Base-by-base conservation (phyloP, 2,888 invertebrate species). In the Laspeyria flexula region DNA sequence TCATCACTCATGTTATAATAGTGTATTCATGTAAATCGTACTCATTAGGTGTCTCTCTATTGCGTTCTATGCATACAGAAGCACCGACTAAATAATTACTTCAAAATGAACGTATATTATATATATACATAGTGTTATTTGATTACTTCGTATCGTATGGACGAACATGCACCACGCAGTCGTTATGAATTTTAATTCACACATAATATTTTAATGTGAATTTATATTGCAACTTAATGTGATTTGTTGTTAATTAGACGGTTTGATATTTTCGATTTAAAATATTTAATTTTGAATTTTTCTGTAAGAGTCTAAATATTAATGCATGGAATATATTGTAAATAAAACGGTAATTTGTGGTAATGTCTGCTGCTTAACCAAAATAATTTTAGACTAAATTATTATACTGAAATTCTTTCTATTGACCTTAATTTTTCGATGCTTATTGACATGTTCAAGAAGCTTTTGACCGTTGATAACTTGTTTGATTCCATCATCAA, bases 21-120 rank as follows among this genome's bases (percentile, higher is more conserved):
- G 86, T 79, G 71, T 77, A 81, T 82, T 83, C 75, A 88, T 88
- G 89, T 83, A 85, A 88, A 89, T 89, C 77, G 75, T 76, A 75
- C 77, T 85, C 83, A 86, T 88, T 84, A 85, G 82, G 83, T 80
- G 82, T 84, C 73, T 77, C 31, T 80, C 68, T 75, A 76, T 79
- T 83, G 68, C 72, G 60, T 73, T 74, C 58, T 56, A 52, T 72
- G 64, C 62, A 55, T 60, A 73, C 68, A 66, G 65, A 64, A 73
- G 67, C 65, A 65, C 67, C 67, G 57, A 62, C 69, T 55, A 60
- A 69, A 66, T 77, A 76, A 73, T 75, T 76, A 71, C 44, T 60
- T 58, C 49, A 61, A 58, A 60, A 55, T 34, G 50, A 52, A 55
- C 60, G 60, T 60, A 65, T 68, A 61, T 66, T 72, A 65, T 68